Conservation (phyloP, 2,113 vertebrate genomes). For the Tinamus guttatus region DNA sequence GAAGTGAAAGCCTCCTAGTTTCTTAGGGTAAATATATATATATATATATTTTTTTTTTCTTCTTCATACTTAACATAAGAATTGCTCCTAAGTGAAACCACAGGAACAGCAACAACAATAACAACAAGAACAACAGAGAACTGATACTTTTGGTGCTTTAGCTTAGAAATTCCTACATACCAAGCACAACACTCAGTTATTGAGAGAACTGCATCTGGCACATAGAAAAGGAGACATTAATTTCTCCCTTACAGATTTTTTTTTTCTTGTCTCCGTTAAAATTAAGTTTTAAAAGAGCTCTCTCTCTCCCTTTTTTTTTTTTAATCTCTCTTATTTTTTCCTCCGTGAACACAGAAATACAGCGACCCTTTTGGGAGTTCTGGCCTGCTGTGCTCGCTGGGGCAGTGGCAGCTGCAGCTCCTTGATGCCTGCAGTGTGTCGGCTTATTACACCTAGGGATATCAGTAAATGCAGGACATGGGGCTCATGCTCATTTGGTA, state of each 20-base stretch:
- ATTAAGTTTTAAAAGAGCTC: neutral
- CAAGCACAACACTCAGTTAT: neutral
- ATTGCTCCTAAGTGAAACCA: neutral
- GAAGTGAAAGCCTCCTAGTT: neutral
- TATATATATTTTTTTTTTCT: too few relatives aligned
- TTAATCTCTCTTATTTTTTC: neutral
- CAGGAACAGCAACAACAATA: neutral
- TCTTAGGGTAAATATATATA: neutral
- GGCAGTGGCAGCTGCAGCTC: neutral
- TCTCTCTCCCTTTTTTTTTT: too few relatives aligned
- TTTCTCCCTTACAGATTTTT: neutral
- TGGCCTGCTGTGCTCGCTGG: neutral
- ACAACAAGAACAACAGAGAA: neutral
- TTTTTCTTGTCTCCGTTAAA: neutral
- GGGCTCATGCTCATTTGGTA: too few relatives aligned
- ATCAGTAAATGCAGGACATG: rapidly evolving
- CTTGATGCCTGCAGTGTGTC: neutral
- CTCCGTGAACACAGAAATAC: neutral
- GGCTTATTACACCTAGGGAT: neutral
- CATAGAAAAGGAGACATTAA: neutral
- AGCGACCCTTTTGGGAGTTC: rapidly evolving
- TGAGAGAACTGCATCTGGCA: neutral
- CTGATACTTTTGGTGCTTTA: neutral
- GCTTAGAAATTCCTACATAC: neutral
- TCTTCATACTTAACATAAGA: neutral